Conservation (phyloP, 2,888 invertebrate species). For the Heteropelma amictum region DNA sequence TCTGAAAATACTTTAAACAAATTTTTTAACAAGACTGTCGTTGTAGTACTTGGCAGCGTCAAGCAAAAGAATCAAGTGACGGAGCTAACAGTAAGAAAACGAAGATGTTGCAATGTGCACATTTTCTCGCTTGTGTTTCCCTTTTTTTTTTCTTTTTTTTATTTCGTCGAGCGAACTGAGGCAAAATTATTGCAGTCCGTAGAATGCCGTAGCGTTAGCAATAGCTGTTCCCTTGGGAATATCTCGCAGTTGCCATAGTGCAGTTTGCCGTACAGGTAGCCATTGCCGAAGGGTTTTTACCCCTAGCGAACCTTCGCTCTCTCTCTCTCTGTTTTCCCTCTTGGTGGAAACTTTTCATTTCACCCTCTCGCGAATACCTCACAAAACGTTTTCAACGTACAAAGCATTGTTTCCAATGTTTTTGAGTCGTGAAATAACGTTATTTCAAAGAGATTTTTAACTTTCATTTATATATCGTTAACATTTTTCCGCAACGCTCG, state of each 20-base stretch:
- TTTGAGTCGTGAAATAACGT: background rate
- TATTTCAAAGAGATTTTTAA: background rate
- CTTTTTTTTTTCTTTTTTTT: conserved; percentile 18
- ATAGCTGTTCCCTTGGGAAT: conserved; percentile 25
- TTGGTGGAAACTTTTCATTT: conserved; percentile 22
- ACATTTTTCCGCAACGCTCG: background rate
- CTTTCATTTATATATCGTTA: no score
- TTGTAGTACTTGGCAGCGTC: no score
- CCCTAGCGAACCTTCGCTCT: conserved; percentile 26
- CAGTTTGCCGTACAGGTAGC: conserved; percentile 28
- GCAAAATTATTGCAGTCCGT: conserved; percentile 34
- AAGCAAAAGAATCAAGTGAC: conserved; percentile 41
- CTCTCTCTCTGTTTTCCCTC: background rate
- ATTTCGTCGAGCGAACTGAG: background rate
- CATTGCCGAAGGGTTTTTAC: conserved; percentile 17
- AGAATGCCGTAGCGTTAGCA: background rate
- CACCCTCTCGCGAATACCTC: background rate
- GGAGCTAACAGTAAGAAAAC: conserved; percentile 35
- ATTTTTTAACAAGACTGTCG: no score
- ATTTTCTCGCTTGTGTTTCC: background rate
- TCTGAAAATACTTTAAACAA: no score
- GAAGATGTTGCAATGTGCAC: conserved; percentile 29
- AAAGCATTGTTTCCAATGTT: conserved; percentile 23
- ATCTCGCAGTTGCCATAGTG: conserved; percentile 26
- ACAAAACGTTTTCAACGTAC: background rate